Percentiles rank a stretch among this genome's conserved stretches.
Conservation (phyloP, 2,113 vertebrate species). For the Syngnathus floridae region DNA sequence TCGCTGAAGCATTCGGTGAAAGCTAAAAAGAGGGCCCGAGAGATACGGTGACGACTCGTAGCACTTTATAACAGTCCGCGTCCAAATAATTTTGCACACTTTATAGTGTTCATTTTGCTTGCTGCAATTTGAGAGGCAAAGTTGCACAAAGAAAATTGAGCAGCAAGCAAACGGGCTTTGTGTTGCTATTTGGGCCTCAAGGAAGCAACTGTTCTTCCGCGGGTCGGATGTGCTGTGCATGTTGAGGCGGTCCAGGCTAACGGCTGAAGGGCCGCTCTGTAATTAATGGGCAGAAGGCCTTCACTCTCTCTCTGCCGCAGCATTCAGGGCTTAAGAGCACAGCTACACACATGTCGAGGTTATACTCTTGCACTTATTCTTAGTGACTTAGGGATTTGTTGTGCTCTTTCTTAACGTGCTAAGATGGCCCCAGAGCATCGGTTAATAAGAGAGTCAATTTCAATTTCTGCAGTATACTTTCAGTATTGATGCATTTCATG, state of each 20-base stretch:
- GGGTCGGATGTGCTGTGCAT: conserved; percentile 1
- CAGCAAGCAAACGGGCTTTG: conserved; percentile 4
- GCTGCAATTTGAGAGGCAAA: not conserved
- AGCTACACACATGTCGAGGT: not conserved
- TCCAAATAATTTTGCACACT: not conserved
- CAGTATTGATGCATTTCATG: not conserved
- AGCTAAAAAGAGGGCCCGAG: too few relatives aligned
- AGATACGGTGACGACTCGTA: not conserved
- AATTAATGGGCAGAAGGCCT: conserved; percentile 5
- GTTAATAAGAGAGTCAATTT: too few relatives aligned
- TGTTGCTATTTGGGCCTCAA: not conserved
- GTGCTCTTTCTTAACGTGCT: not conserved
- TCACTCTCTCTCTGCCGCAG: not conserved
- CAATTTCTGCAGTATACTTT: not conserved
- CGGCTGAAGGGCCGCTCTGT: conserved; percentile 2
- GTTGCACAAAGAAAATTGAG: not conserved
- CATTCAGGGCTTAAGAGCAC: not conserved
- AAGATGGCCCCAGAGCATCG: not conserved
- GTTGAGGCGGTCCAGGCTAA: conserved; percentile 2
- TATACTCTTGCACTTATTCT: not conserved
- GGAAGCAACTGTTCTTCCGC: not conserved
- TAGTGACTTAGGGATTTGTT: not conserved
- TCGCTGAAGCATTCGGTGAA: too few relatives aligned
- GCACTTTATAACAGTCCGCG: not conserved
- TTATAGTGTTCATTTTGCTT: not conserved